phyloP scores from a whole-genome alignment of 2,888 invertebrate species.

The Sicus ferrugineus region DNA sequence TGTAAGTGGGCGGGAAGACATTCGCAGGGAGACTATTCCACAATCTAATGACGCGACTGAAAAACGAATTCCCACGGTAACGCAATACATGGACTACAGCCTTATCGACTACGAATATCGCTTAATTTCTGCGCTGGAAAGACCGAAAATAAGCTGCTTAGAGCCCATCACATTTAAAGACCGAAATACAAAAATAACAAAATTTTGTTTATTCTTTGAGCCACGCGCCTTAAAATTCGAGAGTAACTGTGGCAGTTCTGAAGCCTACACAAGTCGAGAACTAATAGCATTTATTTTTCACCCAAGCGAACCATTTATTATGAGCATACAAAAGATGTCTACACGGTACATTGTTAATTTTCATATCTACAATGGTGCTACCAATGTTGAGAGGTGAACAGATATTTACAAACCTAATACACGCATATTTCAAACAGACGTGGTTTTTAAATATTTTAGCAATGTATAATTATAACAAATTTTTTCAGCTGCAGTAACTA shows the following conservation, averaged over 20 bases:
- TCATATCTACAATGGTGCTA: constrained; percentile 77
- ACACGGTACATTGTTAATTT: constrained; percentile 95
- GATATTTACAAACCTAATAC: too few species aligned
- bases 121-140: constrained; percentile 93
- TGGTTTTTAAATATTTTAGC: too few species aligned
- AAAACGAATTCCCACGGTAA: constrained; percentile 91
- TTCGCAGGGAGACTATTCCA: too few species aligned
- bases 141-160: constrained; percentile 87
- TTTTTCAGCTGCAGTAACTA: too few species aligned
- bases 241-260: constrained; percentile 71
- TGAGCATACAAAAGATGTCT: constrained; percentile 92
- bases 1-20: too few species aligned
- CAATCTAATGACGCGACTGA: too few species aligned
- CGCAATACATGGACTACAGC: constrained; percentile 91
- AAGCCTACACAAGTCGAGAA: constrained; percentile 63
- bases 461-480: too few species aligned
- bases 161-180: constrained; percentile 86
- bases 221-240: constrained; percentile 44
- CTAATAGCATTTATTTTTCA: constrained; percentile 96
- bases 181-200: constrained; percentile 79
- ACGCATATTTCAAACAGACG: too few species aligned
- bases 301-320: constrained; percentile 94
- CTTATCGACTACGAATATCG: constrained; percentile 95
- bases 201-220: constrained; percentile 76
- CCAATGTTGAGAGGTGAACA: constrained; percentile 43